Percentiles rank a stretch among this genome's conserved stretches.
phyloP scores from a whole-genome alignment of 2,888 invertebrate genomes.

The Rhopalosiphum nymphaeae region DNA sequence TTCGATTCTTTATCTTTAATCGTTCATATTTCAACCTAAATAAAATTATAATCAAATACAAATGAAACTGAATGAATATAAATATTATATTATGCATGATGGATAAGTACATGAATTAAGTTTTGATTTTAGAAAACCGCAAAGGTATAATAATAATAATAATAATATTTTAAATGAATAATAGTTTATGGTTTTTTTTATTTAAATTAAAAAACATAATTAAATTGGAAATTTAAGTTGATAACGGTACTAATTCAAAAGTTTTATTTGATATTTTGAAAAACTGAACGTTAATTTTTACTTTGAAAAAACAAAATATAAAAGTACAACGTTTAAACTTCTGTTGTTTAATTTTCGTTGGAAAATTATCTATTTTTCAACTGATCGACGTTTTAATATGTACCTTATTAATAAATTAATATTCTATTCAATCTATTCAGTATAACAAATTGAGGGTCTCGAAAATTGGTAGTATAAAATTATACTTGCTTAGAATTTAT shows the following conservation, averaged over 20 bases:
- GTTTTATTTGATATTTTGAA: background rate
- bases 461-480: background rate
- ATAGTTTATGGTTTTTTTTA: background rate
- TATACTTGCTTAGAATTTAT: background rate
- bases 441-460: background rate
- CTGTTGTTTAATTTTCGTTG: background rate
- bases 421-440: background rate
- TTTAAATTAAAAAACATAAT: background rate
- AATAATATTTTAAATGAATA: background rate
- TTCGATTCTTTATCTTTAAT: too few relatives aligned
- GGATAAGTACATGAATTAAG: background rate
- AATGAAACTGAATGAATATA: background rate
- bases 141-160: background rate
- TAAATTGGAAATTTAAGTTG: background rate
- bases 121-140: background rate
- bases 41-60: background rate
- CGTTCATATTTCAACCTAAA: background rate
- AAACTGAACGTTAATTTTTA: background rate
- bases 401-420: background rate
- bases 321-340: background rate
- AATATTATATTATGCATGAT: background rate
- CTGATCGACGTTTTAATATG: background rate
- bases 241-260: background rate
- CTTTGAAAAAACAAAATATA: background rate
- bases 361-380: background rate